Evolutionary conservation across 2,113 vertebrate genomes (phyloP).

Genomic region (Larimichthys crocea): DNA sequence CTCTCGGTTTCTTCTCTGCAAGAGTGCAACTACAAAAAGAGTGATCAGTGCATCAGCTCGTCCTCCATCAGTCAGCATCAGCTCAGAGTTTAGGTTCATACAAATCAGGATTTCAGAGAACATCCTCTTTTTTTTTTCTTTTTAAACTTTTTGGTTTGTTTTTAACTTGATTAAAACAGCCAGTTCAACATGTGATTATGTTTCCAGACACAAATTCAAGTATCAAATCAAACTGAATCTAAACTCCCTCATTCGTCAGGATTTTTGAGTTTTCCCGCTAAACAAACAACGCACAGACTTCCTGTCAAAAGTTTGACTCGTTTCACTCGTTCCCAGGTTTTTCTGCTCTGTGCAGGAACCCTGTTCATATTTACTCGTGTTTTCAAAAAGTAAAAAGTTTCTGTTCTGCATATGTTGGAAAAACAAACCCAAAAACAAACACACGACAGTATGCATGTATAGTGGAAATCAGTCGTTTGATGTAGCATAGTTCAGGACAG

Average conservation of each 20-base stretch:
- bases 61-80: not conserved
- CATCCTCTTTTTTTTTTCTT: too few species aligned
- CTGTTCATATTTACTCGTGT: not conserved
- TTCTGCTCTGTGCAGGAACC: conserved; percentile 10
- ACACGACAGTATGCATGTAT: conserved; percentile 12
- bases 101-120: not conserved
- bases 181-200: not conserved
- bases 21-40: conserved; percentile 40
- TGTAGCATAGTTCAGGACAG: conserved; percentile 74
- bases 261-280: not conserved
- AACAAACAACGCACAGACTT: not conserved
- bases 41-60: conserved; percentile 41
- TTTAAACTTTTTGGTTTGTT: conserved; percentile 14
- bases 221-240: conserved; percentile 27
- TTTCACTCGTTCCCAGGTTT: not conserved
- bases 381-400: conserved; percentile 51
- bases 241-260: conserved; percentile 9
- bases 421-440: not conserved
- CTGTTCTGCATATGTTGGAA: conserved; percentile 45
- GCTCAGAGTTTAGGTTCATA: conserved; percentile 23
- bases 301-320: not conserved
- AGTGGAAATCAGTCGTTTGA: conserved; percentile 23
- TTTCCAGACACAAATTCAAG: conserved; percentile 34
- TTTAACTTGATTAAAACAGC: not conserved
- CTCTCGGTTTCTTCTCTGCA: conserved; percentile 46